phyloP scores from a whole-genome alignment of 1,140 invertebrate genomes.

The Ostrea denselamellosa region DNA sequence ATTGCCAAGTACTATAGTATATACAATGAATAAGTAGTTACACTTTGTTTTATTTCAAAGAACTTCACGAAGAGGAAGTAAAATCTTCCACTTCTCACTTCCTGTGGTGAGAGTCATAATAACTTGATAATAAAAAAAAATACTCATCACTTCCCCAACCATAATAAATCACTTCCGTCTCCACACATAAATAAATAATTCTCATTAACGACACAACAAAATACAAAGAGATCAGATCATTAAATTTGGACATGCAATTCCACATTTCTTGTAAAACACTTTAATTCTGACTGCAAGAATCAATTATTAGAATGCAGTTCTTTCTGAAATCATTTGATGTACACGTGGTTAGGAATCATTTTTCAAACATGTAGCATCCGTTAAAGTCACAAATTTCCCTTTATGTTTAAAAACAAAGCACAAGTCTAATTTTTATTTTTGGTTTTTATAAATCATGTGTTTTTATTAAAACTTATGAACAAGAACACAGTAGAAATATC shows the following conservation, averaged over 20 bases:
- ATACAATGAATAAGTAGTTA: neutral
- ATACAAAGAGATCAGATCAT: neutral
- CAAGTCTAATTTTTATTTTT: no score
- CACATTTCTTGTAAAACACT: neutral
- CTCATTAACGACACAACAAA: neutral
- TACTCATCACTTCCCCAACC: neutral
- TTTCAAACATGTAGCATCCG: no score
- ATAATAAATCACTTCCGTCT: neutral
- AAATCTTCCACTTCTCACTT: neutral
- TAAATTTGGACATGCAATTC: neutral
- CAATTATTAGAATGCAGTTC: neutral
- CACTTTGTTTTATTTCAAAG: neutral
- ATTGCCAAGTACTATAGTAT: no score
- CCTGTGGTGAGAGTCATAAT: no score
- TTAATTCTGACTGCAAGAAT: neutral
- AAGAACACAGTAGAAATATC: neutral
- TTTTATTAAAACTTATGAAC: neutral
- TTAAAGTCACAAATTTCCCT: no score
- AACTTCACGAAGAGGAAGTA: neutral
- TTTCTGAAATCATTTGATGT: neutral
- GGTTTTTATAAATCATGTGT: no score
- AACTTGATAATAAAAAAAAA: neutral
- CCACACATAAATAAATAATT: neutral
- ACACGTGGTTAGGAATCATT: no score
- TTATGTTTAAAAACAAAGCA: no score